phyloP scores from a whole-genome alignment of 1,140 invertebrate genomes.

The Drosophila truncata region DNA sequence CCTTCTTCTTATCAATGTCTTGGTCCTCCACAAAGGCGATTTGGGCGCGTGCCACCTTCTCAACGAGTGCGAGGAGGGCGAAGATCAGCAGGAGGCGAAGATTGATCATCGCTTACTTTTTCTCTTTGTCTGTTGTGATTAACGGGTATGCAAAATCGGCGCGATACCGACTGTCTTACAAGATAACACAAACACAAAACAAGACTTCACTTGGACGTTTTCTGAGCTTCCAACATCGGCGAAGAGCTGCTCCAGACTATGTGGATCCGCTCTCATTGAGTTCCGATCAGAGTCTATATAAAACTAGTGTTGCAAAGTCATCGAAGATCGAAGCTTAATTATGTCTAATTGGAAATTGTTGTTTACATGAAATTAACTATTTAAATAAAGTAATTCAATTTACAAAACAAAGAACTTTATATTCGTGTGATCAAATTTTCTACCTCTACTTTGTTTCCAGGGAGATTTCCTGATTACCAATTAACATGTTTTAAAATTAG shows the following conservation, averaged over 20 bases:
- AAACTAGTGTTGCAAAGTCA: slow-evolving; percentile 6
- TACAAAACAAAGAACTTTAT: neutral
- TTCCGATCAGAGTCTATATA: slow-evolving; percentile 6
- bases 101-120: slow-evolving; percentile 43
- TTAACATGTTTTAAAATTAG: no score
- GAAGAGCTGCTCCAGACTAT: slow-evolving; percentile 22
- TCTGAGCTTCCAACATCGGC: slow-evolving; percentile 2
- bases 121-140: slow-evolving; percentile 15
- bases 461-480: neutral
- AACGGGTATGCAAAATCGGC: slow-evolving; percentile 50
- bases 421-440: neutral
- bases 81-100: slow-evolving; percentile 39
- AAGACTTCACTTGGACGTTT: slow-evolving; percentile 15
- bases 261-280: slow-evolving; percentile 1
- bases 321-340: neutral
- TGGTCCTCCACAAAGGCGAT: slow-evolving; percentile 70
- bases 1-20: slow-evolving; percentile 76
- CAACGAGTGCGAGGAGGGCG: slow-evolving; percentile 32
- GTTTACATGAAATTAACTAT: neutral
- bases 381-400: no score
- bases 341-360: neutral
- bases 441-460: neutral
- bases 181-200: slow-evolving; percentile 28
- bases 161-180: slow-evolving; percentile 10
- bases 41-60: slow-evolving; percentile 45